Conservation (phyloP, 2,797 vertebrate species). For the Chrosomus eos region DNA sequence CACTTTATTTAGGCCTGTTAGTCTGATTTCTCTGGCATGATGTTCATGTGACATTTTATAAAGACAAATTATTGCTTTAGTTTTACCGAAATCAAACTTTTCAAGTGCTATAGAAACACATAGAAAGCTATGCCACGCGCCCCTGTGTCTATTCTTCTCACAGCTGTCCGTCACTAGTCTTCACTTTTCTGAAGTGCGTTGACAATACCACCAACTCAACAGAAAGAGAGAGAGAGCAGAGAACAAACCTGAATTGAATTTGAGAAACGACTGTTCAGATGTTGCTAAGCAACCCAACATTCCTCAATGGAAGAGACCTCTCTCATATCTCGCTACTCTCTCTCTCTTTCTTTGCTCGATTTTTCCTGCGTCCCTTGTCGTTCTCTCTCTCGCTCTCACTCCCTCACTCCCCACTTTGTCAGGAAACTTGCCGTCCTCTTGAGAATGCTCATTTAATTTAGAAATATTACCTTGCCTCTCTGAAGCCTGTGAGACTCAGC, state of each 20-base stretch:
- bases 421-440: conserved; percentile 31
- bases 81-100: conserved; percentile 5
- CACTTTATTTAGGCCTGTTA: neutral
- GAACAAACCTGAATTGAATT: conserved; percentile 61
- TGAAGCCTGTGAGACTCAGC: neutral
- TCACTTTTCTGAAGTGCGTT: conserved; percentile 54
- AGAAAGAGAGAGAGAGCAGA: conserved; percentile 16
- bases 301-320: conserved; percentile 54
- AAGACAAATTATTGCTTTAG: neutral
- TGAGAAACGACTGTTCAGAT: conserved; percentile 57
- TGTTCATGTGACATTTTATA: neutral
- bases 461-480: conserved; percentile 20
- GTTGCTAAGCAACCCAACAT: conserved; percentile 64
- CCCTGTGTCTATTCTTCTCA: conserved; percentile 31
- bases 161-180: conserved; percentile 47
- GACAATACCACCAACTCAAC: conserved; percentile 41
- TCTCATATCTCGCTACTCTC: neutral
- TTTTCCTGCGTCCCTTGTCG: conserved; percentile 5
- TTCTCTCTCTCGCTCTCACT: conserved; percentile 15
- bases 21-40: neutral
- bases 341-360: neutral
- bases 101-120: no score
- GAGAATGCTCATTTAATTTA: conserved; percentile 44
- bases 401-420: conserved; percentile 13
- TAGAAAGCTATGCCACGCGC: conserved; percentile 40